These are phyloP conservation scores for Larimichthys polyactis DNA, from an alignment of 2,113 vertebrate species.

Conservation along the genomic window DNA sequence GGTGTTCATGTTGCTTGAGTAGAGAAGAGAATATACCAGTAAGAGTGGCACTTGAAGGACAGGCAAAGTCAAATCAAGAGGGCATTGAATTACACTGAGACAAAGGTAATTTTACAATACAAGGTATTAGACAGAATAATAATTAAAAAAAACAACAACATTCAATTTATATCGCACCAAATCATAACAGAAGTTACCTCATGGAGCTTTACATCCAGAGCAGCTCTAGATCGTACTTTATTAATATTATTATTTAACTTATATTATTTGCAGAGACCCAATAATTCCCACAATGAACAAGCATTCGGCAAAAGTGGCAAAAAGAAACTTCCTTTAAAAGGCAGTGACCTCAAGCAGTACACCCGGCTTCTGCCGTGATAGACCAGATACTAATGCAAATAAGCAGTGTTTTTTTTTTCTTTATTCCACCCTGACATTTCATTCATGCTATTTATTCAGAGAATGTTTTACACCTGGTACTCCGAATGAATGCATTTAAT, in stretches of 20 bases:
- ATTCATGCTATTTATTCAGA: not conserved
- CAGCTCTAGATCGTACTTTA: too few species aligned
- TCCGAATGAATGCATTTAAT: not conserved
- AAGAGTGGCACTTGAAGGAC: constrained; percentile 38
- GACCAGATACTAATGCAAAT: not conserved
- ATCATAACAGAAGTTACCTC: too few species aligned
- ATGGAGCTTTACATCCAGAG: too few species aligned
- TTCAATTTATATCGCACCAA: too few species aligned
- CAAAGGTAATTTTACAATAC: not conserved
- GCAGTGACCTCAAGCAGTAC: too few species aligned
- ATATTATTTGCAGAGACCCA: too few species aligned
- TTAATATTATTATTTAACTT: too few species aligned
- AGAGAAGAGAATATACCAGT: not conserved
- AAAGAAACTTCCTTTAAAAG: too few species aligned
- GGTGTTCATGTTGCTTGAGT: not conserved
- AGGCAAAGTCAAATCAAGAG: constrained; percentile 17
- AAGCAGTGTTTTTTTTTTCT: not conserved
- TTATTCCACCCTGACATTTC: not conserved
- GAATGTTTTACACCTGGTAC: too few species aligned
- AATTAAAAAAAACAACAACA: not conserved
- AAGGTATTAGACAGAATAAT: not conserved
- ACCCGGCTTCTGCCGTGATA: not conserved
- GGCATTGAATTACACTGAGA: not conserved
- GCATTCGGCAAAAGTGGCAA: too few species aligned
- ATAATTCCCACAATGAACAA: too few species aligned